Conservation (phyloP, 2,888 invertebrate genomes). For the Copidosoma aretas region DNA sequence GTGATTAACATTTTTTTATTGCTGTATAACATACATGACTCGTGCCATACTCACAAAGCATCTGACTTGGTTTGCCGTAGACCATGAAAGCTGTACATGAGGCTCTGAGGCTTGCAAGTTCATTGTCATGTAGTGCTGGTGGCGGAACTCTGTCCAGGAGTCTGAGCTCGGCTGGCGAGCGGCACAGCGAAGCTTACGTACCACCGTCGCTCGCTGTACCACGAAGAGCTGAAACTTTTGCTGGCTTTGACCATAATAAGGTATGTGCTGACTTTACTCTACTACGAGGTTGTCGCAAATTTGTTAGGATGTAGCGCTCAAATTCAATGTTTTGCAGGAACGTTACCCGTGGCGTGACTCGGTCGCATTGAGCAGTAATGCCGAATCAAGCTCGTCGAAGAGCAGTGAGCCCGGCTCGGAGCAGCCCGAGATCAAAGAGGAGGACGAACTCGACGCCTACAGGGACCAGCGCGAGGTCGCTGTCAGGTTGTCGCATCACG, state of each 20-base stretch:
- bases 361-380: slow-evolving; percentile 47
- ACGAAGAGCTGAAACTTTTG: slow-evolving; percentile 93
- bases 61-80: slow-evolving; percentile 40
- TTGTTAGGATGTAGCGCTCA: background rate
- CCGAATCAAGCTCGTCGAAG: slow-evolving; percentile 44
- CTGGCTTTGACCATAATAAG: slow-evolving; percentile 81
- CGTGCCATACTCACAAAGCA: background rate
- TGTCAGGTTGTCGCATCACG: slow-evolving; percentile 82
- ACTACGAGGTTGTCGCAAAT: background rate
- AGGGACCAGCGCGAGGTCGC: slow-evolving; percentile 77
- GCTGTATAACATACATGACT: background rate
- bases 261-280: slow-evolving; percentile 42
- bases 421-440: slow-evolving; percentile 47
- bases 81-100: slow-evolving; percentile 66
- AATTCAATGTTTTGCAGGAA: slow-evolving; percentile 46
- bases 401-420: slow-evolving; percentile 41
- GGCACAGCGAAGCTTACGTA: slow-evolving; percentile 84
- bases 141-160: slow-evolving; percentile 86
- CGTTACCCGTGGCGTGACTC: slow-evolving; percentile 57
- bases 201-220: slow-evolving; percentile 80
- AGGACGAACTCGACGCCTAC: slow-evolving; percentile 48
- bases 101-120: slow-evolving; percentile 77
- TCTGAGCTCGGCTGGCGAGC: slow-evolving; percentile 92
- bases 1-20: slow-evolving; percentile 60
- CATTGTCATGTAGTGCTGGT: slow-evolving; percentile 69